These are phyloP conservation scores for Sebastes elongatus DNA, from an alignment of 2,797 vertebrate species.

Conservation along the genomic window DNA sequence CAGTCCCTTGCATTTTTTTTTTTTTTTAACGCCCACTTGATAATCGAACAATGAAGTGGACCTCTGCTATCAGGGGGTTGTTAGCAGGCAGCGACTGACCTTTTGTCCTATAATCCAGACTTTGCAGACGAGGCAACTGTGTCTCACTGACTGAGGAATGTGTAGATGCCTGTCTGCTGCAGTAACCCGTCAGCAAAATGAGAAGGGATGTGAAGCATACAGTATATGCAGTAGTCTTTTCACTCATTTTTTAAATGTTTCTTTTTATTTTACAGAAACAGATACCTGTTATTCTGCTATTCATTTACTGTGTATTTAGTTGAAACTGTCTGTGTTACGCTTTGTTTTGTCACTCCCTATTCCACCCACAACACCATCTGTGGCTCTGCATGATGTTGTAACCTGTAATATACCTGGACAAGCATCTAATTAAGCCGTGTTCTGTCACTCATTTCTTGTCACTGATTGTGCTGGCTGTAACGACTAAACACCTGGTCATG, in stretches of 20 bases:
- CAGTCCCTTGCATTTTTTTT: background rate
- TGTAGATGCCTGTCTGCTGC: conserved; percentile 37
- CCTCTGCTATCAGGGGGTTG: background rate
- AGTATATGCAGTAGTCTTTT: background rate
- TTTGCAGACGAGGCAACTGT: conserved; percentile 66
- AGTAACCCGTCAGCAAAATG: conserved; percentile 24
- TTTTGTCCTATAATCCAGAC: conserved; percentile 70
- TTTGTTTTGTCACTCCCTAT: conserved; percentile 17
- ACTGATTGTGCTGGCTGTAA: conserved; percentile 16
- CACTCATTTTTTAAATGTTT: background rate
- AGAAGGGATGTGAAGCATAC: background rate
- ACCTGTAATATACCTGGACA: background rate
- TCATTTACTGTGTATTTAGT: background rate
- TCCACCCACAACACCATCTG: conserved; percentile 13
- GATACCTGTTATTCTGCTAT: background rate
- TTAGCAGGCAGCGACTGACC: background rate
- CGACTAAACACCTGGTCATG: background rate
- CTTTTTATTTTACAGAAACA: background rate
- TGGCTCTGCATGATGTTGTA: conserved; percentile 45
- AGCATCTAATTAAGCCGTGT: conserved; percentile 9
- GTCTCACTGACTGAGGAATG: conserved; percentile 52
- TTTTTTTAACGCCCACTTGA: background rate
- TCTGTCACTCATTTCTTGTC: conserved; percentile 11
- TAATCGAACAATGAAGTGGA: background rate
- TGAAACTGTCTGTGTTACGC: background rate